phyloP scores from a whole-genome alignment of 2,888 invertebrate species.

The Phengaris arion region DNA sequence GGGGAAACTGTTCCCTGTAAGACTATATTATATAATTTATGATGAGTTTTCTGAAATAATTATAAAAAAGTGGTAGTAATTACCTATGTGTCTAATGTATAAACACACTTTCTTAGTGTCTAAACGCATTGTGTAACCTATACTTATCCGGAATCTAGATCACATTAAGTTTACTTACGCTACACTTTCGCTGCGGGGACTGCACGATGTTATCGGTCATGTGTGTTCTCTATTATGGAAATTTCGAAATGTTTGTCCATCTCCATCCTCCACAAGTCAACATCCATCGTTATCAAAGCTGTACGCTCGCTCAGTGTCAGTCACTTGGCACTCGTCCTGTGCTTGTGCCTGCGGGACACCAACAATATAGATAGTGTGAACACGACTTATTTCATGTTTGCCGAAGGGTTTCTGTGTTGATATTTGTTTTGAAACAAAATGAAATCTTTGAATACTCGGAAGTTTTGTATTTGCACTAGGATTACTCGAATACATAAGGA shows the following conservation, averaged over 20 bases:
- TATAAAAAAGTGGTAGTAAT: background rate
- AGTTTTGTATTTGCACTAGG: background rate
- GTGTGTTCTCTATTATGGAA: slow-evolving; percentile 52
- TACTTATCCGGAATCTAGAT: slow-evolving; percentile 3
- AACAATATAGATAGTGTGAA: slow-evolving; percentile 30
- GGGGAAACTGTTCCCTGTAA: too few relatives aligned
- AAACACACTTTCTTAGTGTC: background rate
- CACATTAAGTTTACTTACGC: background rate
- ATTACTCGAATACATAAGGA: background rate
- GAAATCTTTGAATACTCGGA: slow-evolving; percentile 19
- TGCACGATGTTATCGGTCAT: slow-evolving; percentile 50
- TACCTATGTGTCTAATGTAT: background rate
- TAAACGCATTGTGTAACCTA: slow-evolving; percentile 4
- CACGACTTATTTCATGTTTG: slow-evolving; percentile 18
- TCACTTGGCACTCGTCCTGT: slow-evolving; percentile 22
- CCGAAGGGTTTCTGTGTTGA: slow-evolving; percentile 12
- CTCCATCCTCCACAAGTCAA: slow-evolving; percentile 11
- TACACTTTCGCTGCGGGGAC: background rate
- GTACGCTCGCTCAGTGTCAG: slow-evolving; percentile 31
- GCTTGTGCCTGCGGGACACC: slow-evolving; percentile 23
- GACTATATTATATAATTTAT: too few relatives aligned
- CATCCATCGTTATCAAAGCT: slow-evolving; percentile 49
- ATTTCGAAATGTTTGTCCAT: slow-evolving; percentile 56
- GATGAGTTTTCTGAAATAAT: too few relatives aligned
- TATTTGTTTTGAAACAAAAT: slow-evolving; percentile 34